These are phyloP conservation scores for Corythornis madagascariensis DNA, from an alignment of 2,113 vertebrate genomes.

Conservation along the genomic window DNA sequence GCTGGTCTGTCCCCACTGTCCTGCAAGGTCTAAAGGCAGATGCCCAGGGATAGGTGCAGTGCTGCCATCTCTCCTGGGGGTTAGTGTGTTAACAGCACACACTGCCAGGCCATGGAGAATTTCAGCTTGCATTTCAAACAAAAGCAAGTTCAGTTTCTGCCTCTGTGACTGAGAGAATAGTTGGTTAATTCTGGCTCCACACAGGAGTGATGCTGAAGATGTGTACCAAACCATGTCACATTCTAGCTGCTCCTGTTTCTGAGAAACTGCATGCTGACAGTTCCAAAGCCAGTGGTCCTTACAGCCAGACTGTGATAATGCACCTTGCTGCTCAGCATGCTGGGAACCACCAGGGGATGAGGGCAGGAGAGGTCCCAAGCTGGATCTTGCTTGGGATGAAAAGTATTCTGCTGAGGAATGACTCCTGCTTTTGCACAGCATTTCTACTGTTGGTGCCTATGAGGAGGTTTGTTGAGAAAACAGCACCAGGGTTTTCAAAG, in stretches of 20 bases:
- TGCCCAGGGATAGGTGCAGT: background rate
- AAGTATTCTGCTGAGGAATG: background rate
- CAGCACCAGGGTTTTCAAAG: background rate
- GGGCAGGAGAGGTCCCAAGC: fast-evolving
- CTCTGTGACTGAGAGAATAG: background rate
- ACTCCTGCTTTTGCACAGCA: background rate
- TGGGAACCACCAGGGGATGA: background rate
- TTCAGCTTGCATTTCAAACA: background rate
- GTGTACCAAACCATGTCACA: background rate
- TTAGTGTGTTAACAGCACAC: conserved; percentile 35
- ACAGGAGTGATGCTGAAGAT: background rate
- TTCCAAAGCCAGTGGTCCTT: background rate
- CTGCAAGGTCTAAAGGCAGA: conserved; percentile 9
- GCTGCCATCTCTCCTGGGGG: background rate
- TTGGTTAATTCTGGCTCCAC: background rate
- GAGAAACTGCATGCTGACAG: background rate
- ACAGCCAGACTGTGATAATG: background rate
- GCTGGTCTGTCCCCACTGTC: background rate
- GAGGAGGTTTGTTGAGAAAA: background rate
- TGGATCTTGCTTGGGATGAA: background rate
- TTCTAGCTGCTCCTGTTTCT: background rate
- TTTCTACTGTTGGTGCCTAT: background rate
- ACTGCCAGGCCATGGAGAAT: background rate
- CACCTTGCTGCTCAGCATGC: background rate
- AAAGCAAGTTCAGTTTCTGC: background rate